Percentiles rank a stretch among this genome's conserved stretches.
phyloP scores from a whole-genome alignment of 2,113 vertebrate species.

The Gymnocephalus cernua region DNA sequence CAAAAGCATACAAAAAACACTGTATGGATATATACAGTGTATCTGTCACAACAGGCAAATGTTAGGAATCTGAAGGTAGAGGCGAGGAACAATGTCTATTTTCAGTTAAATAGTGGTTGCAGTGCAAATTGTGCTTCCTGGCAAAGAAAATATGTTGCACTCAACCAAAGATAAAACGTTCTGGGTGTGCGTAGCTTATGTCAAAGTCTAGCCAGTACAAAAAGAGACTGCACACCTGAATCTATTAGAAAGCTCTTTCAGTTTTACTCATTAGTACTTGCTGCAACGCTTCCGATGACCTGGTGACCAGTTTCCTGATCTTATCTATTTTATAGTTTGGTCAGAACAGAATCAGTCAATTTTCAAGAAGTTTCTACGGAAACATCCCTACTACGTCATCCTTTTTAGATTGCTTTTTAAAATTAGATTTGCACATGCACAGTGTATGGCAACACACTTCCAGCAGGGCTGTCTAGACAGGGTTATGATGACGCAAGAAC shows the following conservation, averaged over 20 bases:
- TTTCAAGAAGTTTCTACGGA: not conserved
- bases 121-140: not conserved
- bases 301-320: not conserved
- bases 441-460: not conserved
- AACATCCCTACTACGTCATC: not conserved
- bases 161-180: not conserved
- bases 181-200: not conserved
- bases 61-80: not conserved
- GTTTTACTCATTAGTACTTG: not conserved
- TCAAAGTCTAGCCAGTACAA: not conserved
- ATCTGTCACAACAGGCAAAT: not conserved
- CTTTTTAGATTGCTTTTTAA: not conserved
- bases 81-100: not conserved
- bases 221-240: not conserved
- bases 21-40: not conserved
- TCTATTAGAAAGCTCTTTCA: not conserved
- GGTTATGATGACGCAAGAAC: slow-evolving; percentile 14
- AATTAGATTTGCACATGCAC: slow-evolving; percentile 9
- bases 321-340: not conserved
- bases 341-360: not conserved
- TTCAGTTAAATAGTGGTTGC: not conserved
- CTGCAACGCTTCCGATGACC: not conserved
- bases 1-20: not conserved
- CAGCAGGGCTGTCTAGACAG: not conserved
- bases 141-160: not conserved